phyloP scores from a whole-genome alignment of 2,113 vertebrate genomes.

The Sitta europaea region DNA sequence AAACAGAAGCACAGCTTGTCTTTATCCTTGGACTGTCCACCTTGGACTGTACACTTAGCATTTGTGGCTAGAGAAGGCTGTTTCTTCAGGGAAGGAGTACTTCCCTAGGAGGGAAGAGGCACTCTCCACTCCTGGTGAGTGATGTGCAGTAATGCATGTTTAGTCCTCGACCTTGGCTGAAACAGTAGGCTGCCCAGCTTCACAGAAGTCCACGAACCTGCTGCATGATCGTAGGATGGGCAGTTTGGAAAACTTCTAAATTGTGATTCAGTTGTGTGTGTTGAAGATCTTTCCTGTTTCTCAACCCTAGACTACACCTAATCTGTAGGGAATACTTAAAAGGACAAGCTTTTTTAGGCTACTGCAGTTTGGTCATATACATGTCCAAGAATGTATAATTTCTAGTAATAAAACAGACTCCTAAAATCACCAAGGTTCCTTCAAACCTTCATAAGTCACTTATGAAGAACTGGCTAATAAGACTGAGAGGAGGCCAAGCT shows the following conservation, averaged over 20 bases:
- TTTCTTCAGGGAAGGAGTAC: neutral
- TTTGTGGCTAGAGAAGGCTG: neutral
- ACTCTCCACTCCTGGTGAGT: rapidly evolving
- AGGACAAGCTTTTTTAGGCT: neutral
- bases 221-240: neutral
- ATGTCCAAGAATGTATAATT: neutral
- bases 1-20: neutral
- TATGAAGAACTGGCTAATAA: neutral
- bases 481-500: neutral
- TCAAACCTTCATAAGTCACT: neutral
- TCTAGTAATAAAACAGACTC: neutral
- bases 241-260: neutral
- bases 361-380: neutral
- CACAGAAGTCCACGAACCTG: neutral
- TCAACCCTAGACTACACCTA: neutral
- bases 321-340: neutral
- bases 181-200: neutral
- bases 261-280: neutral
- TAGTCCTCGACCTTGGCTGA: neutral
- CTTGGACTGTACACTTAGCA: too few species aligned
- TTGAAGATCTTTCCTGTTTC: neutral
- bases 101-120: neutral
- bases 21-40: neutral
- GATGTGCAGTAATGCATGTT: neutral
- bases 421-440: neutral